Evolutionary conservation across 2,888 invertebrate species (phyloP).

Genomic region (Rhamphomyia laevipes): DNA sequence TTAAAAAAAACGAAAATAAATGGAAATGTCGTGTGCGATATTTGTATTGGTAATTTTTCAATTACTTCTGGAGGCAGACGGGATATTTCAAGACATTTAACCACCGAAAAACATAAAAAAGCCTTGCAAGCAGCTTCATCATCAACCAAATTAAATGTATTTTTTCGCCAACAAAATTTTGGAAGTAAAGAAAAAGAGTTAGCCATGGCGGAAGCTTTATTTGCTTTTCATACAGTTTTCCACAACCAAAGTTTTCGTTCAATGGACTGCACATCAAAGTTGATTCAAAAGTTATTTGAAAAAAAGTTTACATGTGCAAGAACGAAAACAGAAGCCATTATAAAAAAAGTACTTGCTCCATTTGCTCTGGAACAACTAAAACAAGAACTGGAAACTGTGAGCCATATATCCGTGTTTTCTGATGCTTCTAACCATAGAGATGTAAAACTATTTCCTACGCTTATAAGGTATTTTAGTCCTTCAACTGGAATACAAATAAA

Average conservation of each 20-base stretch:
- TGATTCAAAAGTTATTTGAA: neutral
- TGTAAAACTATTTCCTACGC: conserved; percentile 2
- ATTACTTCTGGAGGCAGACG: neutral
- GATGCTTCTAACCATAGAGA: conserved; percentile 3
- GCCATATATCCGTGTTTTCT: neutral
- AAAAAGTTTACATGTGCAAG: neutral
- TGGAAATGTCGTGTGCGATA: neutral
- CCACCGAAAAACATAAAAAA: too few relatives aligned
- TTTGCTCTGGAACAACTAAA: conserved; percentile 10
- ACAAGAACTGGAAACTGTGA: neutral
- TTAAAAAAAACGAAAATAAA: neutral
- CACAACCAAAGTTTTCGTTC: neutral
- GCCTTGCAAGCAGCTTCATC: too few relatives aligned
- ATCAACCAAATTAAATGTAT: neutral
- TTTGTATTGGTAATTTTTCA: neutral
- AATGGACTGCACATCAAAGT: neutral
- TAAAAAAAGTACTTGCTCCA: neutral
- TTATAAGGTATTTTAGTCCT: conserved; percentile 1
- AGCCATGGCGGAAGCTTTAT: neutral
- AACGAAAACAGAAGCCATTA: neutral
- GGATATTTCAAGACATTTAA: neutral
- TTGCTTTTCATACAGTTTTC: neutral
- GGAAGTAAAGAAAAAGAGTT: neutral
- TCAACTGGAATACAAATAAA: neutral
- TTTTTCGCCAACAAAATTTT: neutral